Conservation (phyloP, 2,888 invertebrate genomes). For the Neoscelio sp. region DNA sequence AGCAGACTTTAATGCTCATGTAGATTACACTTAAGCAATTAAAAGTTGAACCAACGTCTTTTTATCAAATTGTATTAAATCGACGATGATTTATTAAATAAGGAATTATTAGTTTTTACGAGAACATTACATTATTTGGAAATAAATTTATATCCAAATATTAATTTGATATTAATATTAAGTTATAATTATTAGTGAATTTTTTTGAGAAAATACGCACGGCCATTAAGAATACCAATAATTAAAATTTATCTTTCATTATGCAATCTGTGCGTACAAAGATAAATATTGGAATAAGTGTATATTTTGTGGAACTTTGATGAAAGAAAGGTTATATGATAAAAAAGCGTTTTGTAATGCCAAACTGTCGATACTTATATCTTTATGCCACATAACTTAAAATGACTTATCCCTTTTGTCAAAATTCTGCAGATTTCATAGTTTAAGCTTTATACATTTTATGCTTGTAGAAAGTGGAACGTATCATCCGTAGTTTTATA, state of each 20-base stretch:
- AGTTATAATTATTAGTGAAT: too few species aligned
- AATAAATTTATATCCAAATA: too few species aligned
- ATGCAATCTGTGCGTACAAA: slow-evolving; percentile 14
- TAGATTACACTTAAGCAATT: slow-evolving; percentile 20
- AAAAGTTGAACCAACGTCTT: slow-evolving; percentile 13
- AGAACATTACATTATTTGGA: too few species aligned
- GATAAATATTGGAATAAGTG: slow-evolving; percentile 24
- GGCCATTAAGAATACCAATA: too few species aligned
- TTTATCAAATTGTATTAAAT: too few species aligned
- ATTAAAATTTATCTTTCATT: too few species aligned
- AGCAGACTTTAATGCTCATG: slow-evolving; percentile 5
- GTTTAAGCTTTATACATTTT: slow-evolving; percentile 11
- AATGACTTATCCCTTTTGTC: slow-evolving; percentile 36
- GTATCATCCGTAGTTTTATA: slow-evolving; percentile 14
- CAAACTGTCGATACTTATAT: slow-evolving; percentile 38
- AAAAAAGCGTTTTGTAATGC: slow-evolving; percentile 34
- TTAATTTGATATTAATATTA: too few species aligned
- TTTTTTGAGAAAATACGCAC: too few species aligned
- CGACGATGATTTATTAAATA: neutral
- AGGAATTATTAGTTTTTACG: too few species aligned
- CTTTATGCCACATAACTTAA: slow-evolving; percentile 47
- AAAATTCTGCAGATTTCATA: slow-evolving; percentile 26
- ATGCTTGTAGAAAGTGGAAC: slow-evolving; percentile 7
- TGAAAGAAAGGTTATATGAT: slow-evolving; percentile 20
- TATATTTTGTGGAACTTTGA: slow-evolving; percentile 35